A percentile compares a stretch with the other conserved stretches of the same genome.
Evolutionary conservation across 2,888 invertebrate species (phyloP).

Genomic region (Andrena hattorfiana): DNA sequence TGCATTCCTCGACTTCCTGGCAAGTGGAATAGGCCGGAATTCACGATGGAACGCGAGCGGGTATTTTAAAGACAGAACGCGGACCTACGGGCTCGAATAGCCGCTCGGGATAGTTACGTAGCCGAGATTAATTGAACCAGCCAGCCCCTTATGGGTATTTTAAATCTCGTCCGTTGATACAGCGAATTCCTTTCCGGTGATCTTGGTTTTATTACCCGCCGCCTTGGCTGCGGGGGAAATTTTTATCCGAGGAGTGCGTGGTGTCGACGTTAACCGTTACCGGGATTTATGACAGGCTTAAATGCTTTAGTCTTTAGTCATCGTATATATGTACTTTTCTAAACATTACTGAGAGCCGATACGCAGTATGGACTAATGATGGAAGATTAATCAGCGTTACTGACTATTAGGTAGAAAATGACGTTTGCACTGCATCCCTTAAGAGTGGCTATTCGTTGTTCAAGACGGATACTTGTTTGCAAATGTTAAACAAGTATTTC

Average conservation of each 20-base stretch:
- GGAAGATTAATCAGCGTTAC: no score
- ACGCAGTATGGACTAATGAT: no score
- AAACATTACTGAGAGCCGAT: no score
- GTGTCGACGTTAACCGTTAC: neutral
- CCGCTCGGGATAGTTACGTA: slow-evolving; percentile 29
- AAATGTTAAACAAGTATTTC: no score
- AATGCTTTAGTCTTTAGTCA: no score
- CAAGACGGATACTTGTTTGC: no score
- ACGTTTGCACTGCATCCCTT: no score
- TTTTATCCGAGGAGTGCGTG: no score
- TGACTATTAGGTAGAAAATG: no score
- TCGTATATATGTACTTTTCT: no score
- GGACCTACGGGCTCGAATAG: slow-evolving; percentile 9
- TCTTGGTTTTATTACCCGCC: slow-evolving; percentile 4
- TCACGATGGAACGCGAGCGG: slow-evolving; percentile 26
- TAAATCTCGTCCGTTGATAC: slow-evolving; percentile 41
- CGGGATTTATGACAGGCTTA: neutral
- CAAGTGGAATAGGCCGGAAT: slow-evolving; percentile 42
- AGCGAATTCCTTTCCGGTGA: slow-evolving; percentile 2
- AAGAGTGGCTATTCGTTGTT: no score
- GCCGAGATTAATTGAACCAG: slow-evolving; percentile 46
- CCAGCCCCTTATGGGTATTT: slow-evolving; percentile 25
- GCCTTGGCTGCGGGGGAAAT: neutral
- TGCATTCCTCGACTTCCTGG: slow-evolving; percentile 46
- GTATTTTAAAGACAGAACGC: slow-evolving; percentile 43